These are phyloP conservation scores for Anser cygnoides DNA, from an alignment of 2,113 vertebrate genomes.

Conservation along the genomic window DNA sequence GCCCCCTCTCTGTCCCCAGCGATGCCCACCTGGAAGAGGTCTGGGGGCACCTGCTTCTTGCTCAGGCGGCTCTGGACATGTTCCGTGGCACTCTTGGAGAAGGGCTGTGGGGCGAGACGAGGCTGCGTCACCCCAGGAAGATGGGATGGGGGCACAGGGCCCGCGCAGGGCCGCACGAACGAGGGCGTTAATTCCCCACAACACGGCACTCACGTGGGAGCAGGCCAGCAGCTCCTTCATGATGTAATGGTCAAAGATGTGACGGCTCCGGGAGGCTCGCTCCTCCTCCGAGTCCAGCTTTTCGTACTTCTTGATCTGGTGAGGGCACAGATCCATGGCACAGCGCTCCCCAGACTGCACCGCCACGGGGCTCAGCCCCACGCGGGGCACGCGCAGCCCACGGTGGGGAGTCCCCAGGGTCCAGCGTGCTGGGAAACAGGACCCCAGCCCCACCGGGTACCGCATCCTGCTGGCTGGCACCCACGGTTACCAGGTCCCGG, in stretches of 20 bases:
- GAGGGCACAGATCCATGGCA: background rate
- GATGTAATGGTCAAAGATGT: constrained; percentile 80
- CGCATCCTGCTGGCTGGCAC: rapidly evolving
- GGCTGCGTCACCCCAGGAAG: rapidly evolving
- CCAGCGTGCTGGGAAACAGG: rapidly evolving
- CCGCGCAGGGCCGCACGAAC: background rate
- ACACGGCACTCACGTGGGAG: constrained; percentile 42
- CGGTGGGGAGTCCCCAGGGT: rapidly evolving
- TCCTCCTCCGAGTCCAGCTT: constrained; percentile 81
- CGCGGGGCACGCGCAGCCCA: background rate
- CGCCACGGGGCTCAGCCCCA: background rate
- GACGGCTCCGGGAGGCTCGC: constrained; percentile 61
- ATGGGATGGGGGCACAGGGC: background rate
- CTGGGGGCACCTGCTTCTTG: constrained; percentile 80
- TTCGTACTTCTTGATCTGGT: constrained; percentile 80
- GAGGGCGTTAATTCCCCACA: too few species aligned
- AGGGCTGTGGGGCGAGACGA: constrained; percentile 56
- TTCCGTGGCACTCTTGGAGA: constrained; percentile 78
- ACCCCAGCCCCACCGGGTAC: background rate
- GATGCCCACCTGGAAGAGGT: constrained; percentile 79
- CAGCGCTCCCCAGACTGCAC: background rate
- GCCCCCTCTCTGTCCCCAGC: background rate
- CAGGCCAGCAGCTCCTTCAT: constrained; percentile 83
- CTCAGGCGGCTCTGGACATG: constrained; percentile 76
- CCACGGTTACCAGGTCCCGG: rapidly evolving